Base-by-base conservation (phyloP, 2,888 invertebrate genomes). In the Boloria euphrosyne region DNA sequence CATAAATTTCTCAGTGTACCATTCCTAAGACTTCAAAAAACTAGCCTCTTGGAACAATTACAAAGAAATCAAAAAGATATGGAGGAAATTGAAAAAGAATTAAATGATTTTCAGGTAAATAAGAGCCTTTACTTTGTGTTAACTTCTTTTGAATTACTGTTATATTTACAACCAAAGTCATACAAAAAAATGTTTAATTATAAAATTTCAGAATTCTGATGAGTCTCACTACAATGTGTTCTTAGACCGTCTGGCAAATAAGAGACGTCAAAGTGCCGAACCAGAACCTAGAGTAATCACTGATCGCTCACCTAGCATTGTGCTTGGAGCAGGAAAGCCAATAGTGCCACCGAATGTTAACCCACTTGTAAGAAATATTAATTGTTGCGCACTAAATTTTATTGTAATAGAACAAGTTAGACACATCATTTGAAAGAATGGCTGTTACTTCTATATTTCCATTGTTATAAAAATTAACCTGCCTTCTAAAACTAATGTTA, bases 1-100 rank as follows among this genome's bases (percentile, higher is more conserved):
- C 98, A 99, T 90, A 97, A 97, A 87, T 99, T 98, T 89, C 96
- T 99, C 81, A 98, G 98, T 86, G 93, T 99, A 66, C 98, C 99
- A 62, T 99, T 98, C 84, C 93, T 99, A 61, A 95, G 97, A 80
- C 92, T 99, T 43, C 98, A 98, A 93, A 94, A 95, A 75, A 96
- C 96, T 75, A 97, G 97, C 16, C 87, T 98, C 53, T 80, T 97
- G 54, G 94, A 95, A 72, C 97, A 98, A 82, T 87, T 98, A 70
- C 96, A 97, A 80, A 94, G 96, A 22, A 98, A 98, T 84, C 94
- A 95, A 77, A 94, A 94, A 62, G 98, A 98, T 82, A 96, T 96
- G 59, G 93, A 94, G 69, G 94, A 96, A 17, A 96, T 96, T 16
- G 93, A 95, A 71, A 94, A 94, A 75, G 96, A 96, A 79, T 90